Conservation (phyloP, 2,113 vertebrate genomes). For the Seriola dumerili region DNA sequence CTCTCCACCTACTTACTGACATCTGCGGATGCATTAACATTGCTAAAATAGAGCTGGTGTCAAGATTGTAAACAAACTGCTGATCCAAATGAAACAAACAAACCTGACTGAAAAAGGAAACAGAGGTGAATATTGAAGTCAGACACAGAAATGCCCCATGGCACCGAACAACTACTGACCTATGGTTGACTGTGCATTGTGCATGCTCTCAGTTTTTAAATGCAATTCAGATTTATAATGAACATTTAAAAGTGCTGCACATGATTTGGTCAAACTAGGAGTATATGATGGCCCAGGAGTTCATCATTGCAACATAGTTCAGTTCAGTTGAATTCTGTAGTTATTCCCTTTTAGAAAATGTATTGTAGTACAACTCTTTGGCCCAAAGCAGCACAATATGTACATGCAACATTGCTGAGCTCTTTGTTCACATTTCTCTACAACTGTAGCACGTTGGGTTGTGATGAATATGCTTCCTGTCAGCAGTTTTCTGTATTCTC, state of each 20-base stretch:
- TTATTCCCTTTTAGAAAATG: too few relatives aligned
- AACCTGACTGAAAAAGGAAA: too few relatives aligned
- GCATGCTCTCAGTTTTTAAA: too few relatives aligned
- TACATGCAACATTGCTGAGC: neutral
- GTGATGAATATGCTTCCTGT: slow-evolving; percentile 24
- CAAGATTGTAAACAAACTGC: neutral
- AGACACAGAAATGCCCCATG: too few relatives aligned
- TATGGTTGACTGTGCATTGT: too few relatives aligned
- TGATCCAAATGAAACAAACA: too few relatives aligned
- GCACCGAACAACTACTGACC: too few relatives aligned
- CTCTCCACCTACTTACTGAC: neutral
- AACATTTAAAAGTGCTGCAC: too few relatives aligned
- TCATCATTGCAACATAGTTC: too few relatives aligned
- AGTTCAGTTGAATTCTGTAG: neutral
- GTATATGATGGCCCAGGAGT: too few relatives aligned
- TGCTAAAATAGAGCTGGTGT: neutral
- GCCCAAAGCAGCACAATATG: neutral
- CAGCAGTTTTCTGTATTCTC: slow-evolving; percentile 32
- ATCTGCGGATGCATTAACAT: neutral
- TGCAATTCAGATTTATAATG: too few relatives aligned
- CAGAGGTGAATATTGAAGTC: too few relatives aligned
- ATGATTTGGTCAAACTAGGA: neutral
- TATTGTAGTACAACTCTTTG: neutral
- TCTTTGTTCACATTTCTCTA: neutral
- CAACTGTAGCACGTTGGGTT: neutral